Evolutionary conservation across 2,113 vertebrate species (phyloP).

Genomic region (Clarias batrachus): DNA sequence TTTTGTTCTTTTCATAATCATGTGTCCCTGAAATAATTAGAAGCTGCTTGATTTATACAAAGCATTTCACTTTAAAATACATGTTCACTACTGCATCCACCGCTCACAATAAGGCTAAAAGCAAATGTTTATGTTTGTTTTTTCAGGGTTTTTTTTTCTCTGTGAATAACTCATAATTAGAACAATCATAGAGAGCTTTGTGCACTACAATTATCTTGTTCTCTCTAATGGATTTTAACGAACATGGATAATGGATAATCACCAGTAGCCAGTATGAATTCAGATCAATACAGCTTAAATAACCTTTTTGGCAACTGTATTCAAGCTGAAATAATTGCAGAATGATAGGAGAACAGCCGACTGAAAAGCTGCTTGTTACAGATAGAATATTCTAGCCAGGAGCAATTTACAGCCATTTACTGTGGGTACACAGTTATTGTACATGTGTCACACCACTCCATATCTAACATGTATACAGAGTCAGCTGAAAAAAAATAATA

Average conservation of each 20-base stretch:
- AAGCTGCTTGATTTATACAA: background rate
- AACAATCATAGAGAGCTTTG: background rate
- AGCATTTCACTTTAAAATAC: background rate
- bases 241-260: background rate
- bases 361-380: conserved; percentile 6
- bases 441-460: background rate
- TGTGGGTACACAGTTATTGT: background rate
- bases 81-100: background rate
- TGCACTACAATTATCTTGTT: background rate
- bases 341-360: background rate
- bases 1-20: background rate
- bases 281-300: background rate
- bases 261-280: background rate
- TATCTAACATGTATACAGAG: no score
- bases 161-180: background rate
- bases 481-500: no score
- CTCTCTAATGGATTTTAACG: conserved; percentile 9
- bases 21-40: background rate
- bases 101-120: background rate
- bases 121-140: background rate
- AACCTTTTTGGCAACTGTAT: background rate
- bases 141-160: background rate
- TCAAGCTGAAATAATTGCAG: background rate
- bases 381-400: background rate
- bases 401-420: background rate